Conservation (phyloP, 2,888 invertebrate genomes). For the Clivina fossor region DNA sequence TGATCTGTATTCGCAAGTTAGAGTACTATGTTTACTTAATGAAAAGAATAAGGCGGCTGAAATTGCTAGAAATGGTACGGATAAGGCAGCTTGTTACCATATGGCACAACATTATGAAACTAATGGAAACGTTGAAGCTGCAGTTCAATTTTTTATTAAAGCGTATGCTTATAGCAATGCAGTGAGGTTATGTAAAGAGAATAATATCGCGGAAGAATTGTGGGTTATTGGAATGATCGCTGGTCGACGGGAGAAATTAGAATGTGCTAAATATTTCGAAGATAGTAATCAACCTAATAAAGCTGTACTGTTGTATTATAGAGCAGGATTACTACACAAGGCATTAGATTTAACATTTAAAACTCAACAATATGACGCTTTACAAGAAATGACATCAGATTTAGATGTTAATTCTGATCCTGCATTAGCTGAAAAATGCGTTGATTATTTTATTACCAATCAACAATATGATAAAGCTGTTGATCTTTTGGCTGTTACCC, state of each 20-base stretch:
- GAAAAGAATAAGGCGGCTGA: conserved; percentile 70
- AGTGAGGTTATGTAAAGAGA: conserved; percentile 68
- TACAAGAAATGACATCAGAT: conserved; percentile 88
- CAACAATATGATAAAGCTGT: conserved; percentile 94
- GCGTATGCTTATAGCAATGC: conserved; percentile 76
- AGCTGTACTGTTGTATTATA: conserved; percentile 91
- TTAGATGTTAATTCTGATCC: conserved; percentile 85
- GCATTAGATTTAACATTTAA: conserved; percentile 92
- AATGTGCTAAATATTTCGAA: conserved; percentile 89
- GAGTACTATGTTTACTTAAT: conserved; percentile 72
- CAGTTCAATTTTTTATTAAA: conserved; percentile 84
- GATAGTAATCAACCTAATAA: conserved; percentile 81
- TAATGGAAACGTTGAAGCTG: conserved; percentile 79
- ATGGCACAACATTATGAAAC: conserved; percentile 93
- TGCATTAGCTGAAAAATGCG: conserved; percentile 82
- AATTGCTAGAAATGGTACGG: conserved; percentile 71
- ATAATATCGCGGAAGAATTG: conserved; percentile 81
- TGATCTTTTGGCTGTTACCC: conserved; percentile 85
- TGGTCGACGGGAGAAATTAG: conserved; percentile 78
- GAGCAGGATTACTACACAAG: conserved; percentile 83
- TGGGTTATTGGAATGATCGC: conserved; percentile 83
- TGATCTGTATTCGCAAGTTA: conserved; percentile 78
- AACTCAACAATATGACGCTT: conserved; percentile 85
- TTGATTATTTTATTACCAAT: conserved; percentile 84
- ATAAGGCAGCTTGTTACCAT: conserved; percentile 91